Percentiles rank a stretch among this genome's conserved stretches.
Evolutionary conservation across 92 coral and sea anemone species (phyloP).

Genomic region (Pocillopora meandrina): DNA sequence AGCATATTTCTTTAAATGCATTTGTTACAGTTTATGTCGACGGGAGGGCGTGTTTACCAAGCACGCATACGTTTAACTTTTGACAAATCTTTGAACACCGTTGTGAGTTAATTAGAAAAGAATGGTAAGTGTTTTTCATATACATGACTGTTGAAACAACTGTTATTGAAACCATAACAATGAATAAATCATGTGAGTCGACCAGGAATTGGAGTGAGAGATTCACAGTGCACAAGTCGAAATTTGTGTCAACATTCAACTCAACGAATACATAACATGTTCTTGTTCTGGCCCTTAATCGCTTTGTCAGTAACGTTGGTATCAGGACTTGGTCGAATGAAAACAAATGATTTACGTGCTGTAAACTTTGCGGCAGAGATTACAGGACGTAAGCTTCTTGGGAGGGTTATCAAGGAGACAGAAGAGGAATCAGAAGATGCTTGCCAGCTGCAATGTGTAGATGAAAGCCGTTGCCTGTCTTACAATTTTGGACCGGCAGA

Average conservation of each 20-base stretch:
- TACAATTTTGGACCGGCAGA: conserved; percentile 14
- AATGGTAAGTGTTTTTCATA: no score
- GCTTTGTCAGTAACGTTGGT: background rate
- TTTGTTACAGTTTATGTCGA: no score
- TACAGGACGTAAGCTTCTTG: background rate
- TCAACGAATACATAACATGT: background rate
- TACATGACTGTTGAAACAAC: no score
- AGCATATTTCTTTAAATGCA: no score
- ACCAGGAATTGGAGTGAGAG: no score
- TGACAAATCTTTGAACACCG: no score
- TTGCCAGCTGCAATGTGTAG: conserved; percentile 13
- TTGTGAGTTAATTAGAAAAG: no score
- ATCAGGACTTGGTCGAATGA: background rate
- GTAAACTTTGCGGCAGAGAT: conserved; percentile 16
- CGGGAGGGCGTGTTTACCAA: no score
- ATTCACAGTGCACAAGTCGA: no score
- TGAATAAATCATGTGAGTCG: no score
- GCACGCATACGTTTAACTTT: no score
- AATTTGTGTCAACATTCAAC: background rate
- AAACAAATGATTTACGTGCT: background rate
- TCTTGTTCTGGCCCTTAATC: background rate
- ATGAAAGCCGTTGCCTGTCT: conserved; percentile 12
- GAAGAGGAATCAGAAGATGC: background rate
- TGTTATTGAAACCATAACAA: no score
- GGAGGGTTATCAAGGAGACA: conserved; percentile 1